Conservation (phyloP, 2,797 vertebrate genomes). For the Silurus aristotelis region DNA sequence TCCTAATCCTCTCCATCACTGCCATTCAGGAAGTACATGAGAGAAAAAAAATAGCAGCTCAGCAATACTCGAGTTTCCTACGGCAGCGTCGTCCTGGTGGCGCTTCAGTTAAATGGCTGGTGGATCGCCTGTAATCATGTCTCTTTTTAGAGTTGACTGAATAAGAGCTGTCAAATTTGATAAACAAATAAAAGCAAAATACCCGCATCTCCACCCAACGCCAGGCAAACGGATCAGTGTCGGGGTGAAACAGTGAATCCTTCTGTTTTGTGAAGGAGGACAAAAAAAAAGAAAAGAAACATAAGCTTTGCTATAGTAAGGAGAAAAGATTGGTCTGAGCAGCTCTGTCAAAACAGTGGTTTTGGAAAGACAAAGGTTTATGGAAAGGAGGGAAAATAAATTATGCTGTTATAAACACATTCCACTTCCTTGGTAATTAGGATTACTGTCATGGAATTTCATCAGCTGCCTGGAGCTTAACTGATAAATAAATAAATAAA, state of each 20-base stretch:
- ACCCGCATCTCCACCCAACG: neutral
- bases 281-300: constrained; percentile 31
- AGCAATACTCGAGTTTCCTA: constrained; percentile 20
- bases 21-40: constrained; percentile 17
- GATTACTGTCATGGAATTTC: constrained; percentile 29
- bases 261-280: constrained; percentile 22
- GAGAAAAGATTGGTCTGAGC: constrained; percentile 53
- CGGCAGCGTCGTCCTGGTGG: constrained; percentile 38
- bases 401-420: constrained; percentile 52
- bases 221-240: constrained; percentile 51
- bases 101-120: constrained; percentile 42
- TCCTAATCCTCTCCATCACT: constrained; percentile 69
- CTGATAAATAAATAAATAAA: constrained; percentile 22
- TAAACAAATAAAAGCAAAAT: constrained; percentile 55
- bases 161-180: constrained; percentile 42
- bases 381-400: constrained; percentile 48
- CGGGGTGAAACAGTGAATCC: neutral
- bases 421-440: constrained; percentile 52
- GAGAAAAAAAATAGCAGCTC: constrained; percentile 31
- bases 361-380: too few relatives aligned
- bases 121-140: constrained; percentile 51
- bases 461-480: constrained; percentile 21
- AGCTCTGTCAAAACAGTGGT: constrained; percentile 55
- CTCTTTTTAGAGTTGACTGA: constrained; percentile 37
- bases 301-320: constrained; percentile 32